A percentile compares a stretch with the other conserved stretches of the same genome.
These are phyloP conservation scores for Margarornis squamiger DNA, from an alignment of 2,797 vertebrate species.

Conservation along the genomic window DNA sequence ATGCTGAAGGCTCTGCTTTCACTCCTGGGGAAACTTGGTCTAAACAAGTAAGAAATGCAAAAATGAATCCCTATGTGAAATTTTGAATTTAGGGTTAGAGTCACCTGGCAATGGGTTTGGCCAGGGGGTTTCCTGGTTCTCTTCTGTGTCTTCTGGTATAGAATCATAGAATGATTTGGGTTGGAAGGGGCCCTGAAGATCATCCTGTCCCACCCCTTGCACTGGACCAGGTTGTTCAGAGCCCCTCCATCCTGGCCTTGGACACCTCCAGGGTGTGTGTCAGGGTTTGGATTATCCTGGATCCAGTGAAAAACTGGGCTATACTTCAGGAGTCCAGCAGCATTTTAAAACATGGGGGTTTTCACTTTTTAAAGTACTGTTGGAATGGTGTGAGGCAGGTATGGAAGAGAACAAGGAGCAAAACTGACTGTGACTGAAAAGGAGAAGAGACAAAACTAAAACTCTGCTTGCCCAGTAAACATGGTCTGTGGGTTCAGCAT, in stretches of 20 bases:
- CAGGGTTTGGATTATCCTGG: neutral
- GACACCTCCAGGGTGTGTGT: neutral
- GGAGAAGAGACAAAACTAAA: neutral
- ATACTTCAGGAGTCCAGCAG: neutral
- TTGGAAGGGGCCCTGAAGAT: neutral
- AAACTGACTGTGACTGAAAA: neutral
- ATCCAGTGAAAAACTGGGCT: neutral
- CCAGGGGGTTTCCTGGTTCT: neutral
- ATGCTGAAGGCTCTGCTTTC: neutral
- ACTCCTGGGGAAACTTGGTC: neutral
- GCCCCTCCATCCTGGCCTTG: neutral
- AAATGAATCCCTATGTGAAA: neutral
- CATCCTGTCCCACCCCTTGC: neutral
- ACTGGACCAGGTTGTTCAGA: neutral
- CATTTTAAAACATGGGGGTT: neutral
- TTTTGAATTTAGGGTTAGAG: neutral
- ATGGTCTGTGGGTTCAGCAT: neutral
- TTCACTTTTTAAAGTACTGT: neutral
- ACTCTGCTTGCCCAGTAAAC: neutral
- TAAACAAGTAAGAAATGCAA: constrained; percentile 69
- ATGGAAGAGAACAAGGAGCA: neutral
- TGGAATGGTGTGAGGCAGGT: neutral
- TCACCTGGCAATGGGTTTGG: neutral
- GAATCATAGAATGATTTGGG: neutral
- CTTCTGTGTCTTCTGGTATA: neutral